Evolutionary conservation across 2,888 invertebrate species (phyloP).

Genomic region (Sminthurinus aureus): DNA sequence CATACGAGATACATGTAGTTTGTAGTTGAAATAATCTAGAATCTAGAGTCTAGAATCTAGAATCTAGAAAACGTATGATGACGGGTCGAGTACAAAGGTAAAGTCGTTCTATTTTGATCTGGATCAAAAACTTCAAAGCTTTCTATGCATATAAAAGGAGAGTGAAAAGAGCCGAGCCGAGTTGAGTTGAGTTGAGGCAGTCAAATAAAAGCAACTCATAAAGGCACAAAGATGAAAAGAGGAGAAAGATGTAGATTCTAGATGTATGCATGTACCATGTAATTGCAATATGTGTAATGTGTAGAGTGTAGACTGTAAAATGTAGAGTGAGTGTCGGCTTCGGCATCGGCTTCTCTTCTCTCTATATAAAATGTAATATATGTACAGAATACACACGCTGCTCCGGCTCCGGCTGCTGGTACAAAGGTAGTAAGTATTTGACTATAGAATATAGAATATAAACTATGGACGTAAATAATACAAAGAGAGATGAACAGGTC

Average conservation of each 20-base stretch:
- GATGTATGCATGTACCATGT: too few relatives aligned
- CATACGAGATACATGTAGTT: too few relatives aligned
- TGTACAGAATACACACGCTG: too few relatives aligned
- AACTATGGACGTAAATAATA: not conserved
- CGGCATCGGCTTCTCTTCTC: not conserved
- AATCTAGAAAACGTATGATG: constrained; percentile 44
- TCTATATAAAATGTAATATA: too few relatives aligned
- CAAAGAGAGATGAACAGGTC: not conserved
- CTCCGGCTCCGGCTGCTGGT: not conserved
- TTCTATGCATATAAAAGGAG: constrained; percentile 28
- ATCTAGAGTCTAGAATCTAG: too few relatives aligned
- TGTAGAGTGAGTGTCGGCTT: constrained; percentile 6
- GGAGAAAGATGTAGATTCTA: not conserved
- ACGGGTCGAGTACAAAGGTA: constrained; percentile 43
- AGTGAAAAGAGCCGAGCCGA: not conserved
- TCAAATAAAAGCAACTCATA: constrained; percentile 19
- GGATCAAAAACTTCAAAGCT: constrained; percentile 55
- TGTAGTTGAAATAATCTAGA: constrained; percentile 33
- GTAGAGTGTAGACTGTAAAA: not conserved
- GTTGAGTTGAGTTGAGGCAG: not conserved
- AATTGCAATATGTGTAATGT: too few relatives aligned
- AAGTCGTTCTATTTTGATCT: constrained; percentile 52
- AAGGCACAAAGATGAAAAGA: constrained; percentile 19
- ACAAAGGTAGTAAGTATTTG: not conserved
- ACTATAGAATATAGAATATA: not conserved